These are phyloP conservation scores for Cromileptes altivelis DNA, from an alignment of 2,113 vertebrate genomes.

Conservation along the genomic window DNA sequence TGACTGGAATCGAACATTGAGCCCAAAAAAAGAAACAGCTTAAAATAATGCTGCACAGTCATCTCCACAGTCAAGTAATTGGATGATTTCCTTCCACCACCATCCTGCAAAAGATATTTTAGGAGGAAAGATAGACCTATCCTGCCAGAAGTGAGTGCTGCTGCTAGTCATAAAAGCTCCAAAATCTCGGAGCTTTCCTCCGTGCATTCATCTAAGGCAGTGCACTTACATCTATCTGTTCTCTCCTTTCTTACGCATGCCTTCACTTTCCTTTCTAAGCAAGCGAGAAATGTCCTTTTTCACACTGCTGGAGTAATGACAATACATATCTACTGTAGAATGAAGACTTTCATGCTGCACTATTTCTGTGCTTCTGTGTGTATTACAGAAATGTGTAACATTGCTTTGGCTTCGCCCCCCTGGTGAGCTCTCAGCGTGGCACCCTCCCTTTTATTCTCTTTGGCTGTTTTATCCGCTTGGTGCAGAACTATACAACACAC, in stretches of 20 bases:
- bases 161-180: constrained; percentile 11
- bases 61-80: constrained; percentile 12
- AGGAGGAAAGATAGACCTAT: background rate
- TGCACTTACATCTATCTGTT: constrained; percentile 1
- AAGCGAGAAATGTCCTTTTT: constrained; percentile 32
- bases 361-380: constrained; percentile 31
- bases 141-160: background rate
- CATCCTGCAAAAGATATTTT: constrained; percentile 20
- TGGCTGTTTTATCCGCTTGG: constrained; percentile 45
- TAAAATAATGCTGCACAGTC: background rate
- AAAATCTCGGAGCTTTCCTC: background rate
- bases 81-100: constrained; percentile 4
- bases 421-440: constrained; percentile 55
- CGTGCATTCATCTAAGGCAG: constrained; percentile 14
- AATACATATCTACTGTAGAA: constrained; percentile 28
- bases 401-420: constrained; percentile 38
- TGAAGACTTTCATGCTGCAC: constrained; percentile 19
- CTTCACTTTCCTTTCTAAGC: constrained; percentile 15
- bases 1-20: constrained; percentile 15
- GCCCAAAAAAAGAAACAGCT: background rate
- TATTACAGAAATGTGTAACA: constrained; percentile 49
- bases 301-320: constrained; percentile 25
- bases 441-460: constrained; percentile 37
- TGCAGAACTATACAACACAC: constrained; percentile 34
- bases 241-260: constrained; percentile 7